Evolutionary conservation across 92 coral and sea anemone genomes (phyloP), one percentile per base, ranked within the genome.

Genomic region (Anthopleura xanthogrammica): DNA sequence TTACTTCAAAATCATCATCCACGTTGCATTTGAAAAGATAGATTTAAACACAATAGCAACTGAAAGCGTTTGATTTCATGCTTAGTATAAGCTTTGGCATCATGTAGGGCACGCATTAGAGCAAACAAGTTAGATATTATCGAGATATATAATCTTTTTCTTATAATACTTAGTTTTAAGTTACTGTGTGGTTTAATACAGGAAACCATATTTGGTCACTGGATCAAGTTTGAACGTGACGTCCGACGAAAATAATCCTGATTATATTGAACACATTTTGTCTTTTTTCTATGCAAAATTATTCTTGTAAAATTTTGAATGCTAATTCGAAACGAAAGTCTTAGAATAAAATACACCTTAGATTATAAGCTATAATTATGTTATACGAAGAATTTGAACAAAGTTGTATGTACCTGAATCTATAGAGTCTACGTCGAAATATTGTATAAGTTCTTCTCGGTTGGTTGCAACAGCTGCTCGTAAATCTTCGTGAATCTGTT

Each of bases 391-490:
- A 1, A 29, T 29, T 29, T 29, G 36, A 11, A 54, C 16, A 54
- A 54, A 54, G 1, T 54, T 13, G 58, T 11, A 1, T 36, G 0
- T 64, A 80, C 83, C 83, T 62, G 76, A 60, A 16, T 80, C 76
- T 11, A 80, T 36, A 3, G 83, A 60, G 20, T 80, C 83, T 5
- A 65, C 74, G 12, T 72, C 83, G 29, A 80, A 80, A 40, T 62
- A 72, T 1, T 72, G 52, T 16, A 80, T 14, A 11, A 80, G 50
- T 8, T 80, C 83, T 20, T 42, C 83, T 40, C 83, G 57, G 50
- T 48, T 80, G n/a, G 83, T 60, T 5, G 74, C 83, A 4, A 80
- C 83, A 41, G 43, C 74, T 68, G 74, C 14, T 12, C 42, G 74
- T 24, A 68, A 22, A 36, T 68, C 74, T 23, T 68, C 74, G 41